Evolutionary conservation across 1,140 invertebrate genomes (phyloP).

Genomic region (Battus philenor): DNA sequence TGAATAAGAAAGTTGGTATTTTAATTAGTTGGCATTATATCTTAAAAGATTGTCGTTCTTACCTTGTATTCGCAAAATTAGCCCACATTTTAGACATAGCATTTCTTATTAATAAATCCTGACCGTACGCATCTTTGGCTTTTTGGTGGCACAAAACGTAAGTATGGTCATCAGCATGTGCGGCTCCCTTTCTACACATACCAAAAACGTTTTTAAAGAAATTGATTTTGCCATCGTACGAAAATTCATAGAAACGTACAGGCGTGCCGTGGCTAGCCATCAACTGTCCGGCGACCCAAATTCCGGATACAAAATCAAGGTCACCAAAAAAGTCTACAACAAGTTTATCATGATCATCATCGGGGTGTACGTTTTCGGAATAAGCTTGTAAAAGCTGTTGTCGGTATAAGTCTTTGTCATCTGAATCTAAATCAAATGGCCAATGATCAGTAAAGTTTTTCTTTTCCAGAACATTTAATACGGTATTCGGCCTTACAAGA

Average conservation of each 20-base stretch:
- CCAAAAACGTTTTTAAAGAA: slow-evolving; percentile 58
- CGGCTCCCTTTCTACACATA: slow-evolving; percentile 54
- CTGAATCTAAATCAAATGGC: slow-evolving; percentile 24
- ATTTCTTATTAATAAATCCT: slow-evolving; percentile 54
- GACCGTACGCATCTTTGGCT: slow-evolving; percentile 43
- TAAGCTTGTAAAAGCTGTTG: slow-evolving; percentile 38
- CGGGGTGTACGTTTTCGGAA: slow-evolving; percentile 12
- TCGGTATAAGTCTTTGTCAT: slow-evolving; percentile 19
- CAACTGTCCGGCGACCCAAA: slow-evolving; percentile 45
- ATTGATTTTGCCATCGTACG: slow-evolving; percentile 62
- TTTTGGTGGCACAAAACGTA: slow-evolving; percentile 57
- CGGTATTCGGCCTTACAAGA: slow-evolving; percentile 18
- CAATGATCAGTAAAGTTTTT: slow-evolving; percentile 32
- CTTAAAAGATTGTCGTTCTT: slow-evolving; percentile 11
- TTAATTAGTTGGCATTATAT: not conserved
- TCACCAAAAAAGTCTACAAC: slow-evolving; percentile 49
- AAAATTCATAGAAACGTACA: slow-evolving; percentile 52
- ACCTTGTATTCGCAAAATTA: slow-evolving; percentile 78
- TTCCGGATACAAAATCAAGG: slow-evolving; percentile 62
- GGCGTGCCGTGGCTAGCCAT: slow-evolving; percentile 35
- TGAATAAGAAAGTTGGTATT: not conserved
- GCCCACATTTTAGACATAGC: slow-evolving; percentile 75
- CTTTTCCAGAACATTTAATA: slow-evolving; percentile 24
- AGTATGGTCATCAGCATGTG: slow-evolving; percentile 69
- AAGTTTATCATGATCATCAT: slow-evolving; percentile 23